Percentiles rank a stretch among this genome's conserved stretches.
Conservation (phyloP, 2,797 vertebrate genomes). For the Eremophila alpestris region DNA sequence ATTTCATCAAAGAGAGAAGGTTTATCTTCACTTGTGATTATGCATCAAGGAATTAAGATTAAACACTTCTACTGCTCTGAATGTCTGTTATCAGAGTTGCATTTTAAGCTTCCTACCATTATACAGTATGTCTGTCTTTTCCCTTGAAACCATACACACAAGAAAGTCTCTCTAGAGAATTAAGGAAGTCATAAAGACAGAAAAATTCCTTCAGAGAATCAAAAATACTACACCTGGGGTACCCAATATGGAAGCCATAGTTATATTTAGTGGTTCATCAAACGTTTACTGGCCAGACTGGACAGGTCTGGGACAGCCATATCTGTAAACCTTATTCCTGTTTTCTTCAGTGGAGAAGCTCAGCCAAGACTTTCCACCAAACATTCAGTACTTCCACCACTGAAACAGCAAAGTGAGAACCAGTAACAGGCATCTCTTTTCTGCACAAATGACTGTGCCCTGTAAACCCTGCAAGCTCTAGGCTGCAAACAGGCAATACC, state of each 20-base stretch:
- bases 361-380: background rate
- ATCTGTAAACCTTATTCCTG: background rate
- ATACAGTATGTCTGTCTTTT: background rate
- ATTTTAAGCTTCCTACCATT: background rate
- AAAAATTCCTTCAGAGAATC: background rate
- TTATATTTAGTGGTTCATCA: background rate
- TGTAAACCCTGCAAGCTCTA: background rate
- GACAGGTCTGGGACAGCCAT: background rate
- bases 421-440: background rate
- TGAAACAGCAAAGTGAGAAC: slow-evolving; percentile 3
- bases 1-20: background rate
- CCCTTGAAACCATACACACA: background rate
- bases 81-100: background rate
- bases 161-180: background rate
- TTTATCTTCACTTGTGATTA: background rate
- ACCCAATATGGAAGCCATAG: background rate
- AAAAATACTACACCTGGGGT: background rate
- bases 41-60: background rate
- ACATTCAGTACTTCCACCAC: background rate
- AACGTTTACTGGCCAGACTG: background rate
- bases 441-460: background rate
- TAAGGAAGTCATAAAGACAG: background rate
- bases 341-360: background rate
- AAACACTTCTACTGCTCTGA: background rate
- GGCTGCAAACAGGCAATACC: background rate